Evolutionary conservation across 2,797 vertebrate genomes (phyloP).

Genomic region (Alauda arvensis): DNA sequence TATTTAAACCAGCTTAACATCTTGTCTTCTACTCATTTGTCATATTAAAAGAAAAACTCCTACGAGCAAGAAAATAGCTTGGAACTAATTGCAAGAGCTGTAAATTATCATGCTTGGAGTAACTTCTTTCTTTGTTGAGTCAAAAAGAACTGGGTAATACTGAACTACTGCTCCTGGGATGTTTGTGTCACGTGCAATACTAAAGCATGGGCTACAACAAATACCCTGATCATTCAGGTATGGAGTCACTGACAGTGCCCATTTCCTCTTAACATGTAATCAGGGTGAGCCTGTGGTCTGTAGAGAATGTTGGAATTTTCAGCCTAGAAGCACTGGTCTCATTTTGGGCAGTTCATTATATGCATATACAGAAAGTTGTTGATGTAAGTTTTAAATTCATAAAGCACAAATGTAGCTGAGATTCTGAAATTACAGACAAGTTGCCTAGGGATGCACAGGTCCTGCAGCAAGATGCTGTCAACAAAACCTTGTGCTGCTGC

Average conservation of each 20-base stretch:
- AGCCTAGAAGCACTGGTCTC: not conserved
- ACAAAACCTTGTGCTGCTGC: not conserved
- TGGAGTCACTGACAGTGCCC: not conserved
- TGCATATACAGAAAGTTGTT: not conserved
- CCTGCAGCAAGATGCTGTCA: not conserved
- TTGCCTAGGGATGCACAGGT: not conserved
- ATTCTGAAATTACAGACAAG: not conserved
- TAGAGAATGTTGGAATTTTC: not conserved
- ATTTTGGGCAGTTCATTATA: not conserved
- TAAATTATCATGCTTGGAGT: not conserved
- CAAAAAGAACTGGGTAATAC: not conserved
- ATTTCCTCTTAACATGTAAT: not conserved
- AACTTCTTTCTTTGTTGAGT: not conserved
- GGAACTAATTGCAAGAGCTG: not conserved
- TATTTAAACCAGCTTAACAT: not conserved
- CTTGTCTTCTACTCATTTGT: not conserved
- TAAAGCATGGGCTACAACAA: not conserved
- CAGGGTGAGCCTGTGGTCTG: not conserved
- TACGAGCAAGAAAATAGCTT: not conserved
- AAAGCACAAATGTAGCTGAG: not conserved
- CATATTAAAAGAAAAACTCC: constrained; percentile 7
- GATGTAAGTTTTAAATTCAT: not conserved
- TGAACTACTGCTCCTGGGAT: not conserved
- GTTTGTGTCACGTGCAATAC: not conserved
- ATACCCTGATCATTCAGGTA: not conserved